Base-by-base conservation (phyloP, 2,797 vertebrate genomes). In the Mycteria americana region DNA sequence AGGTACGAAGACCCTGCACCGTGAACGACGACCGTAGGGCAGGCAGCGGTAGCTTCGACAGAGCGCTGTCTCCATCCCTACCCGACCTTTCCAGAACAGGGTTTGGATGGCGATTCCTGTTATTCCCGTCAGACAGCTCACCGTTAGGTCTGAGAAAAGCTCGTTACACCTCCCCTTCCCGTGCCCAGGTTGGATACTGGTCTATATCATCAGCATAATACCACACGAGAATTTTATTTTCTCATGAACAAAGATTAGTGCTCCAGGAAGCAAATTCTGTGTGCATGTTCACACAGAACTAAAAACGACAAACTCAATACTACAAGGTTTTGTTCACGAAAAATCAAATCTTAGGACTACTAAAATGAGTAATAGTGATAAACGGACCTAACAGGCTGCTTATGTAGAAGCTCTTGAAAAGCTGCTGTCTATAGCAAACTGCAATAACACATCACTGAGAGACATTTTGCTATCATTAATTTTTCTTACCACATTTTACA, bases 401-500 rank as follows among this genome's bases (percentile, higher is more conserved):
- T 30, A 4, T 22, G 4, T 17, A 31, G 37, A 18, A 15, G 31
- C 27, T 27, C 46, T 35, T 39, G 56, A n/a, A 56, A 39, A 74
- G 22, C 46, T 6, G 14, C 25, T 14, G 67, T 28, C 43, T 51
- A 7, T 6, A 81, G 53, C 21, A 31, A 35, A 53, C 79, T 69
- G 31, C 56, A 82, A 18, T 77, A 70, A 76, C 79, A 18, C 18
- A 24, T 39, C 60, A 35, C 77, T 60, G 53, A 53, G 30, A 51
- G 73, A 51, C 62, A 73, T 86, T 89, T 54, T 75, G 53, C 81
- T 76, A 39, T 63, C 18, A 7, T 35, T 92, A 72, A 43, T 30
- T 68, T 85, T n/a, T 93, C 87, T 95, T 78, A 70, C 11, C 93
- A 88, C 92, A 88, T 93, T 93, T 91, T 92, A 56, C 76, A 89